Evolutionary conservation across 2,888 invertebrate genomes (phyloP).

Genomic region (Chloroclystis v-ata): DNA sequence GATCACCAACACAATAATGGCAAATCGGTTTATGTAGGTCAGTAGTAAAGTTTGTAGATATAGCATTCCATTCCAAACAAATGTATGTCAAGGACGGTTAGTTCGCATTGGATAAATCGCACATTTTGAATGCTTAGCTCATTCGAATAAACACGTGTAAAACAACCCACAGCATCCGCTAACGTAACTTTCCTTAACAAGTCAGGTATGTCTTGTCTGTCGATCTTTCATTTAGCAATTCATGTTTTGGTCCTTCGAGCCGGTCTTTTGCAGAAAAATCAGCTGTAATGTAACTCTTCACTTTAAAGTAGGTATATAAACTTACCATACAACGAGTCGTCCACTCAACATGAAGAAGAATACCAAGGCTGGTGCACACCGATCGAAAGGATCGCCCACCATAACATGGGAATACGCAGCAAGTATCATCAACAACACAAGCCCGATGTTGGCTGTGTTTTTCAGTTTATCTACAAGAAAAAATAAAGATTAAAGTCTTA

Average conservation of each 20-base stretch:
- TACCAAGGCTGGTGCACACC: slow-evolving; percentile 92
- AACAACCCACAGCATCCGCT: too few species aligned
- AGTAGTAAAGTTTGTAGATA: not conserved
- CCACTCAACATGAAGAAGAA: slow-evolving; percentile 96
- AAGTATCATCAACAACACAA: slow-evolving; percentile 90
- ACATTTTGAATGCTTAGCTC: not conserved
- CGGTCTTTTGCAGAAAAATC: not conserved
- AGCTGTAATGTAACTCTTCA: not conserved
- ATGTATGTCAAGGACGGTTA: not conserved
- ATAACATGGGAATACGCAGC: slow-evolving; percentile 95
- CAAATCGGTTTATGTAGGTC: not conserved
- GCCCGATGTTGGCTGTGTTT: slow-evolving; percentile 90
- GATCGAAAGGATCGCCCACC: slow-evolving; percentile 94
- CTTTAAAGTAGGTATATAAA: too few species aligned
- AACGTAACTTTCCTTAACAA: too few species aligned
- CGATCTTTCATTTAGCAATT: not conserved
- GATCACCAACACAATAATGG: too few species aligned
- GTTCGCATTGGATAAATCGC: not conserved
- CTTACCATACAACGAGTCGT: slow-evolving; percentile 89
- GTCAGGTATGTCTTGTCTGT: not conserved
- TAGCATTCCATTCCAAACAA: too few species aligned
- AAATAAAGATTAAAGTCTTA: not conserved
- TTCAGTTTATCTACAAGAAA: slow-evolving; percentile 89
- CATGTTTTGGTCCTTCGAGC: slow-evolving; percentile 5
- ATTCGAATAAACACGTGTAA: not conserved